Evolutionary conservation across 2,888 invertebrate genomes (phyloP).

Genomic region (Hemithea aestivaria): DNA sequence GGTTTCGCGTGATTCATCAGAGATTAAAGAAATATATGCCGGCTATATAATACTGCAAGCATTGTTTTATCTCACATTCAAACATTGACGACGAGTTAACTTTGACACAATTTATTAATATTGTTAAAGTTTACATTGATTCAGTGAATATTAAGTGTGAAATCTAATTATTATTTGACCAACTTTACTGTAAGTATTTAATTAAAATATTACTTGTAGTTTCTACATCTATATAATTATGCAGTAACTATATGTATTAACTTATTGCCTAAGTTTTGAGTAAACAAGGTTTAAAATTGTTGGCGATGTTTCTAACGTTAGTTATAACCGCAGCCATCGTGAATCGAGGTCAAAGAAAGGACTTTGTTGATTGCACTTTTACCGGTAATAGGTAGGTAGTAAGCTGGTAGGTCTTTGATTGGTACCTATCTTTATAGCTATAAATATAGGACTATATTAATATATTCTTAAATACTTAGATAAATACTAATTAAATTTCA

Average conservation of each 20-base stretch:
- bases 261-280: conserved; percentile 2
- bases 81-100: conserved; percentile 7
- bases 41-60: conserved; percentile 24
- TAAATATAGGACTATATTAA: too few species aligned
- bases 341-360: conserved; percentile 27
- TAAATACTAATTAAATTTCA: too few species aligned
- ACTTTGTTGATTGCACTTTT: conserved; percentile 3
- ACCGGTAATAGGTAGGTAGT: too few species aligned
- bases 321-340: too few species aligned
- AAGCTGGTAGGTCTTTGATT: too few species aligned
- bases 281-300: too few species aligned
- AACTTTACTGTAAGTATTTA: conserved; percentile 8
- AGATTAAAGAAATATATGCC: conserved; percentile 13
- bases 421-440: too few species aligned
- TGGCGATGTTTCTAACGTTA: too few species aligned
- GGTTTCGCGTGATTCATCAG: conserved; percentile 22
- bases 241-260: background rate
- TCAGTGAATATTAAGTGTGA: background rate
- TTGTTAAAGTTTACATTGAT: background rate
- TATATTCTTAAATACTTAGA: too few species aligned
- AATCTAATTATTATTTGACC: background rate
- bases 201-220: background rate
- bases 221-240: too few species aligned
- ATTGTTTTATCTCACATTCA: conserved; percentile 20
- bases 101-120: conserved; percentile 9